Conservation (phyloP, 2,888 invertebrate genomes). For the Eledone cirrhosa region DNA sequence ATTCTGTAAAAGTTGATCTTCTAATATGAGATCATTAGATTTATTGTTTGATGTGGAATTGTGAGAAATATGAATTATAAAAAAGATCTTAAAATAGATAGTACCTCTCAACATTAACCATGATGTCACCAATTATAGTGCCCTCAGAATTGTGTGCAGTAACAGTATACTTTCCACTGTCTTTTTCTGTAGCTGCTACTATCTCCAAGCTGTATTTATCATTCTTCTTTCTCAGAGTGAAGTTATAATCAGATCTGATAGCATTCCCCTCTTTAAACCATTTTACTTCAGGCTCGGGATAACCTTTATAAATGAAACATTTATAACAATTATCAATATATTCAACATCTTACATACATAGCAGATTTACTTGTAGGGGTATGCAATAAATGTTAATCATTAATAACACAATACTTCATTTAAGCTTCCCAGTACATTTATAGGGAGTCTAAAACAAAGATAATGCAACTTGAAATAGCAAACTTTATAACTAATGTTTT, state of each 20-base stretch:
- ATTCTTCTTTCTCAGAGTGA: conserved; percentile 35
- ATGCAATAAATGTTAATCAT: no score
- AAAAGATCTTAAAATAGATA: no score
- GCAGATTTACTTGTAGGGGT: no score
- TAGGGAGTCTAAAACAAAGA: background rate
- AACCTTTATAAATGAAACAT: conserved; percentile 30
- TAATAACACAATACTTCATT: no score
- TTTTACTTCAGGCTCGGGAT: conserved; percentile 37
- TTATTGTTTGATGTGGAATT: no score
- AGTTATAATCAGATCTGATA: conserved; percentile 30
- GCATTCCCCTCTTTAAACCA: conserved; percentile 40
- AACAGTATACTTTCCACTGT: conserved; percentile 56
- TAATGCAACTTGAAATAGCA: background rate
- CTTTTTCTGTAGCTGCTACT: conserved; percentile 39
- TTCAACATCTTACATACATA: no score
- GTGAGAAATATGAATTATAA: no score
- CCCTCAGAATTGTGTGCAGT: conserved; percentile 50
- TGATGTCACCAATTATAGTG: conserved; percentile 41
- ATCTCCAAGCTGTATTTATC: conserved; percentile 47
- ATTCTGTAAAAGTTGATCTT: no score
- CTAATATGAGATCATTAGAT: no score
- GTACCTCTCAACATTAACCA: conserved; percentile 36
- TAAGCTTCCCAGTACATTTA: background rate
- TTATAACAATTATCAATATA: no score
- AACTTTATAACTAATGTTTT: background rate